Conservation (phyloP, 2,888 invertebrate genomes). For the Camponotus fellah region DNA sequence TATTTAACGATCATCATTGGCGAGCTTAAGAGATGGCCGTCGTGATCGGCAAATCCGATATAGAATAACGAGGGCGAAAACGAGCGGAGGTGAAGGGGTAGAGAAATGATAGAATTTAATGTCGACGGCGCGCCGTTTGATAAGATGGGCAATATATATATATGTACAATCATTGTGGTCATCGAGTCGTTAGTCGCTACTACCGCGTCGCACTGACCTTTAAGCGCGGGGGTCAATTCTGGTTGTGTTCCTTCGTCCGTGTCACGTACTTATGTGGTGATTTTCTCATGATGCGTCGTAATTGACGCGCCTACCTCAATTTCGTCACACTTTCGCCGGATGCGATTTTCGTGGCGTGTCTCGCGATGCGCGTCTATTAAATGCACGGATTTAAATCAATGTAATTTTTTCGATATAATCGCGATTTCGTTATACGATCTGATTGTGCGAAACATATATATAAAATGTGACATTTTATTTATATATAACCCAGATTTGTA, state of each 20-base stretch:
- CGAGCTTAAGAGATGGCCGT: slow-evolving; percentile 15
- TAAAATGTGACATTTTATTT: not conserved
- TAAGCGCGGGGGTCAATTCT: slow-evolving; percentile 76
- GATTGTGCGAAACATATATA: not conserved
- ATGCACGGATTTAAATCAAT: not conserved
- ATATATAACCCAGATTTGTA: not conserved
- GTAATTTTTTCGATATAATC: slow-evolving; percentile 19
- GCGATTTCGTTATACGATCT: not conserved
- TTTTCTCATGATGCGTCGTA: slow-evolving; percentile 75
- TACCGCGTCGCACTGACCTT: slow-evolving; percentile 75
- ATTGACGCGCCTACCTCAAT: slow-evolving; percentile 75
- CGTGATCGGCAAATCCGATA: slow-evolving; percentile 38
- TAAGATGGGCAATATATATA: slow-evolving; percentile 76
- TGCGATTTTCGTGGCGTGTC: slow-evolving; percentile 53
- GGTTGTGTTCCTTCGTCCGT: slow-evolving; percentile 66
- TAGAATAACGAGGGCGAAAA: slow-evolving; percentile 45
- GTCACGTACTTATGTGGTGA: slow-evolving; percentile 73
- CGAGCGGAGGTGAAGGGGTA: slow-evolving; percentile 24
- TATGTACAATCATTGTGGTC: slow-evolving; percentile 74
- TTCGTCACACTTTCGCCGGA: slow-evolving; percentile 71
- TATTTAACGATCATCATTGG: slow-evolving; percentile 27
- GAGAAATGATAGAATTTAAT: slow-evolving; percentile 74
- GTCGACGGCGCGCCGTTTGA: slow-evolving; percentile 74
- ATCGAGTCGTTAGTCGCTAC: slow-evolving; percentile 77
- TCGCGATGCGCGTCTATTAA: slow-evolving; percentile 10